Evolutionary conservation across 2,888 invertebrate species (phyloP).

Genomic region (Apantesis nais): DNA sequence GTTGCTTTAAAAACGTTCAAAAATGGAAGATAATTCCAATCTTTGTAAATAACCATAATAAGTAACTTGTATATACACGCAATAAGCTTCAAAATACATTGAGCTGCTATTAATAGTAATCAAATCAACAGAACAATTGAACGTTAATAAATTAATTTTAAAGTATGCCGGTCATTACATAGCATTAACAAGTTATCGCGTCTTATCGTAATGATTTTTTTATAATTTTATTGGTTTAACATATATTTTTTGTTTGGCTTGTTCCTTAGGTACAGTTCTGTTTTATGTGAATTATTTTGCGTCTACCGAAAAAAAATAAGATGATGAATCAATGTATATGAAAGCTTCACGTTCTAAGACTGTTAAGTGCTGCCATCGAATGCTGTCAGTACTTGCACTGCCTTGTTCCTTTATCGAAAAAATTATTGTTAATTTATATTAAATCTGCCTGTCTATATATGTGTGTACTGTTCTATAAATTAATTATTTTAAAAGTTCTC

Average conservation of each 20-base stretch:
- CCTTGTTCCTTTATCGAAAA: too few relatives aligned
- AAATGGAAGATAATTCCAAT: too few relatives aligned
- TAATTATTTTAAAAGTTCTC: too few relatives aligned
- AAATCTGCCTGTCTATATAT: too few relatives aligned
- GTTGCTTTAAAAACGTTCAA: too few relatives aligned
- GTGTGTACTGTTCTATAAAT: too few relatives aligned
- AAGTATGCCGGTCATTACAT: too few relatives aligned
- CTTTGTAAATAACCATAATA: not conserved
- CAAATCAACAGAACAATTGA: not conserved
- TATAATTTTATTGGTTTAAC: not conserved
- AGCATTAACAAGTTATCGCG: not conserved
- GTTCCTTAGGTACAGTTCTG: too few relatives aligned
- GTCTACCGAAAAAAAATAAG: not conserved
- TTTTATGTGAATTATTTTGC: too few relatives aligned
- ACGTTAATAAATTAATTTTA: too few relatives aligned
- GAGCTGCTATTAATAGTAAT: too few relatives aligned
- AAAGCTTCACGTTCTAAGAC: not conserved
- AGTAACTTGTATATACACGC: not conserved
- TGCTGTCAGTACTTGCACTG: not conserved
- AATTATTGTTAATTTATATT: too few relatives aligned
- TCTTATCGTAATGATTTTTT: not conserved
- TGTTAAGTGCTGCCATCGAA: not conserved
- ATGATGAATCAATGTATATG: not conserved
- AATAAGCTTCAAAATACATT: not conserved
- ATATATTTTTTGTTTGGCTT: not conserved